These are phyloP conservation scores for Xenopus laevis DNA, from an alignment of 2,113 vertebrate species.

Conservation along the genomic window DNA sequence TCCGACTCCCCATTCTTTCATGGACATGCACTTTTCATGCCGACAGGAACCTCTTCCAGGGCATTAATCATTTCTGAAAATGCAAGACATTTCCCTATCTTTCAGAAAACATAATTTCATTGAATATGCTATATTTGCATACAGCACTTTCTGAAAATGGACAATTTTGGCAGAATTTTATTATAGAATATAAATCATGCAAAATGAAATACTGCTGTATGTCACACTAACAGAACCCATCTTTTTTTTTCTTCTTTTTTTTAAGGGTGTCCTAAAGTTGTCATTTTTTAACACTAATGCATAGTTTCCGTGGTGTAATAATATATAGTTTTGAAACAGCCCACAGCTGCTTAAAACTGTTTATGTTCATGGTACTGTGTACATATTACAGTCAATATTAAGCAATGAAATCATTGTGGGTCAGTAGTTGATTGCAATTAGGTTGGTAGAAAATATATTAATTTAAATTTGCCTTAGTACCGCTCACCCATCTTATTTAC, in stretches of 20 bases:
- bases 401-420: too few species aligned
- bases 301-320: background rate
- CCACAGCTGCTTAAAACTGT: too few species aligned
- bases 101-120: slow-evolving; percentile 1
- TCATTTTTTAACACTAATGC: background rate
- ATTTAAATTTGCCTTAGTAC: too few species aligned
- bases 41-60: background rate
- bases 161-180: background rate
- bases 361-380: too few species aligned
- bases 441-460: too few species aligned
- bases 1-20: background rate
- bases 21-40: background rate
- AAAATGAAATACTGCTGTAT: background rate
- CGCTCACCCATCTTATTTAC: too few species aligned
- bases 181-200: background rate
- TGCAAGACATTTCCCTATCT: background rate
- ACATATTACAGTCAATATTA: too few species aligned
- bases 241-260: background rate
- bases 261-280: background rate
- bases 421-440: too few species aligned
- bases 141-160: background rate
- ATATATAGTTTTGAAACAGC: too few species aligned
- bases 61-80: background rate
- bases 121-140: background rate
- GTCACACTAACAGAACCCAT: background rate